These are phyloP conservation scores for Belonocnema kinseyi DNA, from an alignment of 1,140 invertebrate species.

Conservation along the genomic window DNA sequence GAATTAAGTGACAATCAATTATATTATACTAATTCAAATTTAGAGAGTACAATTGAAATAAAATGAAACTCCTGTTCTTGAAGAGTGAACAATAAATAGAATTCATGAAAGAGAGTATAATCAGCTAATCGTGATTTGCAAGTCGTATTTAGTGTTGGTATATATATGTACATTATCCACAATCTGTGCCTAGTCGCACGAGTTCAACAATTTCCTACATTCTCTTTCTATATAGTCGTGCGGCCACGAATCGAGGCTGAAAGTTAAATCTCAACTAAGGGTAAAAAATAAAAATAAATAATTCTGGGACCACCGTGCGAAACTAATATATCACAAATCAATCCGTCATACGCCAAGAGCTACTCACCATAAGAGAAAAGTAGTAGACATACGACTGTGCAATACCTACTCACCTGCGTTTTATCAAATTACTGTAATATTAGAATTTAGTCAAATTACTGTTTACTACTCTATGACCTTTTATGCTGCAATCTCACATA, in stretches of 20 bases:
- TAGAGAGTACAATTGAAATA: neutral
- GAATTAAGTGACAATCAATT: too few relatives aligned
- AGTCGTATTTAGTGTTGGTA: neutral
- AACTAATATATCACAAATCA: constrained; percentile 26
- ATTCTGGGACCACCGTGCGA: constrained; percentile 16
- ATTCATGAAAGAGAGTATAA: constrained; percentile 24
- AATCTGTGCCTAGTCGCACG: neutral
- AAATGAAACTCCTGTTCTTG: neutral
- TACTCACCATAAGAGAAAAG: neutral
- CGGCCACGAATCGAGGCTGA: constrained; percentile 27
- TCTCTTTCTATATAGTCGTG: constrained; percentile 24
- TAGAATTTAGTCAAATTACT: constrained; percentile 27
- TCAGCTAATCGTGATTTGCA: constrained; percentile 5
- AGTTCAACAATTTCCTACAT: constrained; percentile 26
- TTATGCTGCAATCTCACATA: neutral
- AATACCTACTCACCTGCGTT: neutral
- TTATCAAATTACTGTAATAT: constrained; percentile 18
- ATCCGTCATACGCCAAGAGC: constrained; percentile 1
- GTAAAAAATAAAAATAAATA: constrained; percentile 23
- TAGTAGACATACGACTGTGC: neutral
- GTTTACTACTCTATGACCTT: constrained; percentile 20
- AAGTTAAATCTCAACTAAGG: constrained; percentile 22
- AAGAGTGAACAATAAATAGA: constrained; percentile 6
- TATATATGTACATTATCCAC: neutral
- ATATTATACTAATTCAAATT: too few relatives aligned